Base-by-base conservation (phyloP, 2,888 invertebrate species). In the Netelia virgata region DNA sequence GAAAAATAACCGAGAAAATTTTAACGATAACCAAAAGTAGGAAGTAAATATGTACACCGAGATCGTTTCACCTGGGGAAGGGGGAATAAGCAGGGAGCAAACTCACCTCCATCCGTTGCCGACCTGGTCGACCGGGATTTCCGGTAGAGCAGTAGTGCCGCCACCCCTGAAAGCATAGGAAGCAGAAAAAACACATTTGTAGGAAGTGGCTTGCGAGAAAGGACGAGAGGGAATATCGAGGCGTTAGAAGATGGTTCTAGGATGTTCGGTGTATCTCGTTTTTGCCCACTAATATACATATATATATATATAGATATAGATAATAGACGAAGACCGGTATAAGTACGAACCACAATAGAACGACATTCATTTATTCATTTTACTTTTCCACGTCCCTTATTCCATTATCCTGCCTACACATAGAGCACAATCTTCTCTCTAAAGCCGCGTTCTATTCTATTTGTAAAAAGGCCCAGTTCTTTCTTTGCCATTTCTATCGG, bases 61-160 rank as follows among this genome's bases (percentile, higher is more conserved):
- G 47, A 14, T 47, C 47, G 47, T 63, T 69, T 50, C 11, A 18
- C 64, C 18, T 14, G 47, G 28, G 57, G 72, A 80, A 80, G 82
- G 84, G 87, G 86, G 83, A 88, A 88, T 86, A 88, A 88, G 86
- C 86, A 70, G 87, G 88, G 90, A 83, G 77, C n/a, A 64, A 76
- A 95, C 95, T 95, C 93, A 95, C 95, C 95, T 95, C 95, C 95
- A 95, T 91, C 94, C 94, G 91, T 94, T 94, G 92, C 94, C 94
- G 90, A 94, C 93, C 91, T 94, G 95, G 92, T 94, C 94, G 89
- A 92, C 89, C 86, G 94, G 94, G 86, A 94, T 93, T 88, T 94
- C 95, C 88, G 94, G 94, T 92, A 94, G 94, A 91, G 94, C 94
- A 91, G 91, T 92, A 89, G 94, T 94, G 90, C 94, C 94, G 91